Conservation (phyloP, 2,888 invertebrate genomes). For the Oscheius sp. region DNA sequence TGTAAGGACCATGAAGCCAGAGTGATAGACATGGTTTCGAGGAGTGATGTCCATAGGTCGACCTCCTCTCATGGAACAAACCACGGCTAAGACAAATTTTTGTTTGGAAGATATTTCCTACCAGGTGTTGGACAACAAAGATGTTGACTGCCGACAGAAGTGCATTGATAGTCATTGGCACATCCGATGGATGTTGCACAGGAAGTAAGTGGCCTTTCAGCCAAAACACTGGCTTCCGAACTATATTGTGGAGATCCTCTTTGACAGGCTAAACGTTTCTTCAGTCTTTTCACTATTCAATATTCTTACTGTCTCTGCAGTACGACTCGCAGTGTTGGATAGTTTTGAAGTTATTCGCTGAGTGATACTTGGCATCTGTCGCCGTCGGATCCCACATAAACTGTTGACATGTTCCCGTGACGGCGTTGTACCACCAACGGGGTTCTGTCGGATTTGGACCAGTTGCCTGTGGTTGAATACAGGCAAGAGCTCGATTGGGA, state of each 20-base stretch:
- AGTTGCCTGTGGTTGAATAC: constrained; percentile 55
- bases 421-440: constrained; percentile 41
- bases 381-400: constrained; percentile 62
- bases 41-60: constrained; percentile 54
- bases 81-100: constrained; percentile 33
- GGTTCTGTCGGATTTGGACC: constrained; percentile 59
- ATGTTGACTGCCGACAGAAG: constrained; percentile 58
- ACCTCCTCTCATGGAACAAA: constrained; percentile 54
- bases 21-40: constrained; percentile 47
- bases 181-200: constrained; percentile 52
- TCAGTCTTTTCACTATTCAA: neutral
- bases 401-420: constrained; percentile 59
- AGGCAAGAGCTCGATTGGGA: constrained; percentile 55
- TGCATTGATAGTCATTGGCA: constrained; percentile 56
- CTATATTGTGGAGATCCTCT: constrained; percentile 60
- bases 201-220: constrained; percentile 53
- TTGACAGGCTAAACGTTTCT: constrained; percentile 50
- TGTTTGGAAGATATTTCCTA: constrained; percentile 1
- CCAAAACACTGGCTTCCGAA: constrained; percentile 42
- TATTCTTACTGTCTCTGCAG: constrained; percentile 53
- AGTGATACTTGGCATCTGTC: constrained; percentile 51
- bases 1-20: constrained; percentile 49
- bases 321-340: constrained; percentile 59
- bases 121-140: constrained; percentile 57
- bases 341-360: constrained; percentile 59